These are phyloP conservation scores for Uromys caudimaculatus DNA, from an alignment of 2,797 vertebrate genomes.

Conservation along the genomic window DNA sequence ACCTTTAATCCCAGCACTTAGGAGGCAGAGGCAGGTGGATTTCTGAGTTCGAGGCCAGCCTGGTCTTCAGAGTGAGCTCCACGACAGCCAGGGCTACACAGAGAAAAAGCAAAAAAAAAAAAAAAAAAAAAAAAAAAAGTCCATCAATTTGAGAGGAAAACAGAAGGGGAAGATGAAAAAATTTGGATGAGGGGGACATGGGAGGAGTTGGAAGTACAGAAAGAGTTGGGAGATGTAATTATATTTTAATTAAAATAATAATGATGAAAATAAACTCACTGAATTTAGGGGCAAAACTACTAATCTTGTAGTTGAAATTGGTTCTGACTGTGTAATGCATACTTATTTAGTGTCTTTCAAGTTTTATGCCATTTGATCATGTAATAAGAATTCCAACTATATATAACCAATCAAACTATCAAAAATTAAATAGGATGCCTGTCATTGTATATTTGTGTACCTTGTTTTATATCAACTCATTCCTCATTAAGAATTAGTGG, in stretches of 20 bases:
- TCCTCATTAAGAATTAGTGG: background rate
- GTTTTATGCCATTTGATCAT: background rate
- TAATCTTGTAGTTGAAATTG: background rate
- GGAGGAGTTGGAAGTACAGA: background rate
- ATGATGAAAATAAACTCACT: background rate
- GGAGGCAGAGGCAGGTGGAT: no score
- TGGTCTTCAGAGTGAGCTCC: no score
- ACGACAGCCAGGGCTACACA: no score
- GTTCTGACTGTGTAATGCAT: background rate
- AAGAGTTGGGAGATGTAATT: background rate
- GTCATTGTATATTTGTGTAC: background rate
- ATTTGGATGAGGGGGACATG: background rate
- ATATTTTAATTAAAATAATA: background rate
- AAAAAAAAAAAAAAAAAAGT: no score
- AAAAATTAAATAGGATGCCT: background rate
- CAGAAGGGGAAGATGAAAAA: background rate
- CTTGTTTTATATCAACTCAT: background rate
- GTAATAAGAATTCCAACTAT: background rate
- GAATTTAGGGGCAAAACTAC: background rate
- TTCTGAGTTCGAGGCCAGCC: no score
- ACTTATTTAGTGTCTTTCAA: background rate
- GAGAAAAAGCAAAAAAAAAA: no score
- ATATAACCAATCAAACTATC: background rate
- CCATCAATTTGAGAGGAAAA: background rate
- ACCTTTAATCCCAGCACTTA: no score